A percentile compares a stretch with the other conserved stretches of the same genome.
Conservation (phyloP, 2,888 invertebrate genomes). For the Melitaea athalia region DNA sequence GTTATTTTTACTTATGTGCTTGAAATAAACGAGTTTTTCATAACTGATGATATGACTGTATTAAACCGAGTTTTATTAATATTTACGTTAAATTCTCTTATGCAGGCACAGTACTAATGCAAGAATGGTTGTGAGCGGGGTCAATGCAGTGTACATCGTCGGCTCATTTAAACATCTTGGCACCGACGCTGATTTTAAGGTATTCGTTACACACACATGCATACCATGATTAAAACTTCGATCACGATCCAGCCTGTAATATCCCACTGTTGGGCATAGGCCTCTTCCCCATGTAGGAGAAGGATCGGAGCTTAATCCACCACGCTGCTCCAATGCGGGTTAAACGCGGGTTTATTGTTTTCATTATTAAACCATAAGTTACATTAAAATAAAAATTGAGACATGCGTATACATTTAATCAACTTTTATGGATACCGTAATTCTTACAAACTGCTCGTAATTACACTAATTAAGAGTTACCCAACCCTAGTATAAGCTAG, state of each 20-base stretch:
- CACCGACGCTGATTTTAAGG: constrained; percentile 89
- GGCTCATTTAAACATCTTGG: constrained; percentile 89
- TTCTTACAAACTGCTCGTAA: not conserved
- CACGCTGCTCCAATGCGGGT: too few species aligned
- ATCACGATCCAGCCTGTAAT: too few species aligned
- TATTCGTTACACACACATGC: constrained; percentile 49
- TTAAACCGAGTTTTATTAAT: not conserved
- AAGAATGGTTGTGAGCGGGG: constrained; percentile 90
- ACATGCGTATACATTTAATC: not conserved
- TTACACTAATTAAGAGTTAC: constrained; percentile 5
- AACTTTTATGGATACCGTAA: not conserved
- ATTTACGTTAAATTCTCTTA: constrained; percentile 34
- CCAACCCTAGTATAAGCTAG: not conserved
- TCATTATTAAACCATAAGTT: too few species aligned
- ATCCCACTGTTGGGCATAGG: too few species aligned
- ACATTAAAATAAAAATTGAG: not conserved
- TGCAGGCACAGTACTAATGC: constrained; percentile 88
- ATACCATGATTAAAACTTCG: not conserved
- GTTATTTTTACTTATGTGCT: too few species aligned
- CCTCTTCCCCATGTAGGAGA: too few species aligned
- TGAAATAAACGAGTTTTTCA: not conserved
- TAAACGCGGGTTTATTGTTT: too few species aligned
- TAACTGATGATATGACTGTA: too few species aligned
- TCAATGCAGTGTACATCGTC: constrained; percentile 88
- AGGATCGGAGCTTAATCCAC: too few species aligned